Evolutionary conservation across 2,888 invertebrate species (phyloP).

Genomic region (Dermolepida albohirtum): DNA sequence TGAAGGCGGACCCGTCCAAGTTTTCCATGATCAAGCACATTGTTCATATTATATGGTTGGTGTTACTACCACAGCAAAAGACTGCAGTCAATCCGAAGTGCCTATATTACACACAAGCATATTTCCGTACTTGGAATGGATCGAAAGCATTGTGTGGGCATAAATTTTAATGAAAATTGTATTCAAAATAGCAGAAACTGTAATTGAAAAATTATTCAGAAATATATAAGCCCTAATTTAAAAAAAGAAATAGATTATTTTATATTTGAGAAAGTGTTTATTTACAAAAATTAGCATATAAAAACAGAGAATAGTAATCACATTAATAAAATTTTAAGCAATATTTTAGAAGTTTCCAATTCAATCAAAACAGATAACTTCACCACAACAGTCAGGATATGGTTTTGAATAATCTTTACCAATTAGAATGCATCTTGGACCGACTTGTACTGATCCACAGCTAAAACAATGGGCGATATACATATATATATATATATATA

Average conservation of each 20-base stretch:
- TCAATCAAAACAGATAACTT: constrained; percentile 25
- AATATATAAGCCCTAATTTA: no score
- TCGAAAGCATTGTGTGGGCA: constrained; percentile 71
- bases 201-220: no score
- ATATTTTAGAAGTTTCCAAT: neutral
- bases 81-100: neutral
- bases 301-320: no score
- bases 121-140: constrained; percentile 69
- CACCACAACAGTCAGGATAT: constrained; percentile 26
- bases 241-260: no score
- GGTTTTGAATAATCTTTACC: constrained; percentile 20
- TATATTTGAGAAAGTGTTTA: no score
- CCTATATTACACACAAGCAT: constrained; percentile 72
- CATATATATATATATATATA: neutral
- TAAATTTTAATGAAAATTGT: no score
- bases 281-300: no score
- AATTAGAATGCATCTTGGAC: constrained; percentile 12
- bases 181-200: no score
- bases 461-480: constrained; percentile 16
- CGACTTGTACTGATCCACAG: neutral
- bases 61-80: constrained; percentile 35
- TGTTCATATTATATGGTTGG: constrained; percentile 15
- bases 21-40: no score
- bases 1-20: constrained; percentile 25
- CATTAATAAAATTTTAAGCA: no score